Conservation (phyloP, 2,888 invertebrate genomes). For the Heliconius cydno region DNA sequence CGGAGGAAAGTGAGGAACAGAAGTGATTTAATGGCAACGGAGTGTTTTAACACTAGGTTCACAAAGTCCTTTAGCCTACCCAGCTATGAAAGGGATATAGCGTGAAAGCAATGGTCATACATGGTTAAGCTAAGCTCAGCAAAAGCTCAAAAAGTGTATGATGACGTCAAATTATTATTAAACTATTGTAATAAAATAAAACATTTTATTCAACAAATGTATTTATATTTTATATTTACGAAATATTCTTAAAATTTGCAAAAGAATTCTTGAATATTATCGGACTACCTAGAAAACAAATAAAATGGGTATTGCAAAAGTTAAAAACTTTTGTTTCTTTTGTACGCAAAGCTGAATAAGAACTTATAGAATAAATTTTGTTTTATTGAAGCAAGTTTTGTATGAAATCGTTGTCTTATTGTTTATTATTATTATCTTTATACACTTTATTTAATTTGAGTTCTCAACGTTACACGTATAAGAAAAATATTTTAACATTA, state of each 20-base stretch:
- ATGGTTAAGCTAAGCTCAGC: no score
- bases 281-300: not conserved
- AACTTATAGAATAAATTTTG: slow-evolving; percentile 18
- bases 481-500: not conserved
- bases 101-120: no score
- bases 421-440: not conserved
- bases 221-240: no score
- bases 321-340: slow-evolving; percentile 8
- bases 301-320: not conserved
- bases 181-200: no score
- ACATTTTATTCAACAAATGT: no score
- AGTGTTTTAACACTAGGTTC: no score
- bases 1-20: no score
- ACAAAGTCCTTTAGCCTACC: no score
- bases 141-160: no score
- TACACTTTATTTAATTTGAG: not conserved
- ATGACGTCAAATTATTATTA: no score
- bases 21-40: no score
- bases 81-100: no score
- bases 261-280: slow-evolving; percentile 8
- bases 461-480: not conserved
- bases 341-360: slow-evolving; percentile 4
- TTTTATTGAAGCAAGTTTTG: not conserved
- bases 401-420: slow-evolving; percentile 3
- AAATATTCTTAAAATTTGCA: not conserved